Evolutionary conservation across 2,888 invertebrate species (phyloP), one percentile per base, ranked within the genome.

Genomic region (Rutpela maculata): DNA sequence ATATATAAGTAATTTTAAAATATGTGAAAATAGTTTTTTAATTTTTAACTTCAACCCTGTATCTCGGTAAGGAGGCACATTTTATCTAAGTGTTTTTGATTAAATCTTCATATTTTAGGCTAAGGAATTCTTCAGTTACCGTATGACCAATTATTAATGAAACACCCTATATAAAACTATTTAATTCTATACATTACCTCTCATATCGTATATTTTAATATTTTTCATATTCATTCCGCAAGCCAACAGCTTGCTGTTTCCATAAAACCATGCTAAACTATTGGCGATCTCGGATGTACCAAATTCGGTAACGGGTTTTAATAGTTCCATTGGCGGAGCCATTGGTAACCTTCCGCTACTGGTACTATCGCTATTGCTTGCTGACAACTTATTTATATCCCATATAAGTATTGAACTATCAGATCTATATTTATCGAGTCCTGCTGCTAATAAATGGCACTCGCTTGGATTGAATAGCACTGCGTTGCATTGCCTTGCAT

Each of bases 191-290:
- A n/a, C 15, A 22, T 56, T 81, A 97, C 98, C 97, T 92, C 98
- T 92, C 5, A 98, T 92, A 90, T 98, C 98, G 87, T 96, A 95
- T 50, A 98, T 92, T 89, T 96, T 96, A 60, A 99, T 93, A 85
- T 95, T 93, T 86, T 98, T 98, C 84, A 95, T 93, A 89, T 97
- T 98, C 92, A 97, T 95, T 65, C 98, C 98, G n/a, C 96, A 94
- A 1, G 97, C 93, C 43, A 98, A 91, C 2, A 95, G 93, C 82
- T 95, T 93, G 71, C 94, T 92, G 77, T 94, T 93, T 81, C 93
- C 93, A 81, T 93, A 91, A 77, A 95, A 94, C 98, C 98, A 98
- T 57, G 95, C 93, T 35, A 98, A 91, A 6, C 96, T 96, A 89
- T 97, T 95, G 0, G 96, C 94, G 0, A 95, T 93, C 90, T 98